phyloP scores from a whole-genome alignment of 64 coral and sea anemone species.

The Dendronephthya gigantea region DNA sequence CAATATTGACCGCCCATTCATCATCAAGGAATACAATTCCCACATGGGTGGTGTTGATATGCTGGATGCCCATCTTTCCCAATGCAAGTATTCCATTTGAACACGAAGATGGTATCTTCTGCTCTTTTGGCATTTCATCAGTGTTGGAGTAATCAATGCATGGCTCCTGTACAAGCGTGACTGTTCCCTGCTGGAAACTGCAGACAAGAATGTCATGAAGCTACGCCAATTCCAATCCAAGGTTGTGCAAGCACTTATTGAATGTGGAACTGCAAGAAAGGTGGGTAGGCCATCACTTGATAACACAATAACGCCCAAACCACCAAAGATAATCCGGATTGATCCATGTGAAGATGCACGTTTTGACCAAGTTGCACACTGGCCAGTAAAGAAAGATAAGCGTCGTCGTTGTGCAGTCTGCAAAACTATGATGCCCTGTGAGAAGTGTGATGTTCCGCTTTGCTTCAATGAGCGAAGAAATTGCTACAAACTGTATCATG shows the following conservation, averaged over 20 bases:
- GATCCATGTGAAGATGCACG: not conserved
- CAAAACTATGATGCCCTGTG: not conserved
- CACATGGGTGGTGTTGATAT: not conserved
- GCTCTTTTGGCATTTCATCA: not conserved
- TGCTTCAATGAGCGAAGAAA: slow-evolving; percentile 4
- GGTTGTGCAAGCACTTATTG: not conserved
- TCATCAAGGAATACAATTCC: not conserved
- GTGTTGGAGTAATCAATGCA: not conserved
- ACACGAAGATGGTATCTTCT: not conserved
- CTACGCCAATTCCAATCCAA: not conserved
- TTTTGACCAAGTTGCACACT: not conserved
- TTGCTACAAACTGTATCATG: not conserved
- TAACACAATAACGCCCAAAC: not conserved
- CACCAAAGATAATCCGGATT: not conserved
- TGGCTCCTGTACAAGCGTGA: not conserved
- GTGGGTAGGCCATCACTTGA: not conserved
- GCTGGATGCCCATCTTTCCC: not conserved
- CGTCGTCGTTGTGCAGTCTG: not conserved
- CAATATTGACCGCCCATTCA: not conserved
- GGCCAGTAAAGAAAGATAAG: not conserved
- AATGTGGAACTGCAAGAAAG: not conserved
- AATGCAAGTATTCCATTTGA: not conserved
- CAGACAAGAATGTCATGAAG: not conserved
- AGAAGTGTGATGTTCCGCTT: not conserved
- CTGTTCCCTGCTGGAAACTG: not conserved